phyloP scores from a whole-genome alignment of 2,888 invertebrate species.

The Galeopsomyia nigrocyanea region DNA sequence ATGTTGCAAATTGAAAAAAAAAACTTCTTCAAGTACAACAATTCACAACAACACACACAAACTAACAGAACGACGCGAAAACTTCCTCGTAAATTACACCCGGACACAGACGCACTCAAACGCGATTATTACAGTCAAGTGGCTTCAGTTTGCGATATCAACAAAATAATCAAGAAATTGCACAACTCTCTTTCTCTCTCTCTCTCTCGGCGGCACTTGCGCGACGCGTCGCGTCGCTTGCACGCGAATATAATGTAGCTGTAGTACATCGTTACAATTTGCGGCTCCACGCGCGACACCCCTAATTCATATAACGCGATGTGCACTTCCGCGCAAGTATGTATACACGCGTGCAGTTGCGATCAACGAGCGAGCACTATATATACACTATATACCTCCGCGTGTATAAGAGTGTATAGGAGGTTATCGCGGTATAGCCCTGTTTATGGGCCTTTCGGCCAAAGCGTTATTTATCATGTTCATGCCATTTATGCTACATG shows the following conservation, averaged over 20 bases:
- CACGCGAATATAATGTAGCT: not conserved
- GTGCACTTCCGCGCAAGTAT: not conserved
- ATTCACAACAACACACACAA: too few relatives aligned
- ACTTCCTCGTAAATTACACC: too few relatives aligned
- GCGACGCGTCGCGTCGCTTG: not conserved
- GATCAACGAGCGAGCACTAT: not conserved
- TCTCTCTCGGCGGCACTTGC: too few relatives aligned
- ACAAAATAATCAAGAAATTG: not conserved
- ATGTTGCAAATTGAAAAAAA: too few relatives aligned
- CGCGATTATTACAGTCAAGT: too few relatives aligned
- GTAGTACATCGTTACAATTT: slow-evolving; percentile 19
- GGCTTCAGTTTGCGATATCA: not conserved
- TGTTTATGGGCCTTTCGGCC: slow-evolving; percentile 7
- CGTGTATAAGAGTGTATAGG: not conserved
- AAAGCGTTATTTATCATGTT: slow-evolving; percentile 9
- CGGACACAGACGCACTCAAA: too few relatives aligned
- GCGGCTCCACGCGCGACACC: slow-evolving; percentile 2
- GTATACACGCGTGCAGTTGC: too few relatives aligned
- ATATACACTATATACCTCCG: not conserved
- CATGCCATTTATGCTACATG: not conserved
- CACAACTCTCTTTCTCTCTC: not conserved
- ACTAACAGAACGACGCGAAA: too few relatives aligned
- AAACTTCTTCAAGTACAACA: too few relatives aligned
- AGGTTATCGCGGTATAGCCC: slow-evolving; percentile 1
- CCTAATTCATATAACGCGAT: slow-evolving; percentile 15